Evolutionary conservation across 2,888 invertebrate genomes (phyloP).

Genomic region (Melinopterus prodromus): DNA sequence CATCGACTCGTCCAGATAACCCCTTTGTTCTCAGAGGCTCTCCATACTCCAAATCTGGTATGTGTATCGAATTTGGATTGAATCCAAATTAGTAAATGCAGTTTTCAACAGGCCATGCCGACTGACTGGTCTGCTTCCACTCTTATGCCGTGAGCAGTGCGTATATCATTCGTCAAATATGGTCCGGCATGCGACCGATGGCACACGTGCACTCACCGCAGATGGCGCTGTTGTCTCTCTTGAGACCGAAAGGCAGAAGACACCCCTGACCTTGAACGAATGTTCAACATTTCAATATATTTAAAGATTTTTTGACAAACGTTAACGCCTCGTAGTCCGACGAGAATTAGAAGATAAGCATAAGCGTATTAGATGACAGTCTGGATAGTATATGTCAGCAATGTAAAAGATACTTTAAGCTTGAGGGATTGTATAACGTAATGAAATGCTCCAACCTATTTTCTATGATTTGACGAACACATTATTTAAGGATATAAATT

Average conservation of each 20-base stretch:
- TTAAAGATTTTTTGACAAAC: slow-evolving; percentile 5
- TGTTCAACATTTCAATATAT: slow-evolving; percentile 7
- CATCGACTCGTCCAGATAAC: slow-evolving; percentile 42
- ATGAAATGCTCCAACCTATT: too few species aligned
- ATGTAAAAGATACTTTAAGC: not conserved
- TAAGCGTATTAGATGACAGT: not conserved
- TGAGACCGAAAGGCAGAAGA: slow-evolving; percentile 19
- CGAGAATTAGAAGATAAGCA: not conserved
- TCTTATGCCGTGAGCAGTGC: slow-evolving; percentile 12
- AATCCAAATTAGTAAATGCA: slow-evolving; percentile 61
- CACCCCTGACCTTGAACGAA: slow-evolving; percentile 20
- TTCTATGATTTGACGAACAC: too few species aligned
- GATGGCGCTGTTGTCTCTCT: slow-evolving; percentile 33
- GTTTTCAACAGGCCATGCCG: slow-evolving; percentile 52
- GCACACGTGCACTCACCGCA: slow-evolving; percentile 43
- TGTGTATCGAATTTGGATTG: slow-evolving; percentile 60
- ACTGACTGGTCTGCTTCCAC: slow-evolving; percentile 11
- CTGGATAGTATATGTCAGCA: not conserved
- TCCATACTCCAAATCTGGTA: slow-evolving; percentile 56
- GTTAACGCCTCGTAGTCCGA: not conserved
- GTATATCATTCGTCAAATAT: slow-evolving; percentile 59
- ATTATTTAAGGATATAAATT: too few species aligned
- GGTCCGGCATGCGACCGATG: slow-evolving; percentile 56
- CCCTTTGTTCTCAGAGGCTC: slow-evolving; percentile 54
- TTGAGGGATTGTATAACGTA: not conserved